A percentile compares a stretch with the other conserved stretches of the same genome.
Evolutionary conservation across 2,113 vertebrate species (phyloP).

Genomic region (Cheirogaleus medius): DNA sequence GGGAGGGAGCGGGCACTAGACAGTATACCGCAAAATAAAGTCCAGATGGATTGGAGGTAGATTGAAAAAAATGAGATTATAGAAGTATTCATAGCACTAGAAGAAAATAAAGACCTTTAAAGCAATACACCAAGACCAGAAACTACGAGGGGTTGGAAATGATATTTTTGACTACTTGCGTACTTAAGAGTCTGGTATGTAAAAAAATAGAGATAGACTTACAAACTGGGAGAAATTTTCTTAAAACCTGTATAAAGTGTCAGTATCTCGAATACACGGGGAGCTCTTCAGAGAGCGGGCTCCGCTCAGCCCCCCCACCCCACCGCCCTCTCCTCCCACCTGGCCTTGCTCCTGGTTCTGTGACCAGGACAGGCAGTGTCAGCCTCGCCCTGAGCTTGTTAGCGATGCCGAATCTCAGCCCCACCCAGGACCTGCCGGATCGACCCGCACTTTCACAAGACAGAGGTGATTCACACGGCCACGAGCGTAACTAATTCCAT

Average conservation of each 20-base stretch:
- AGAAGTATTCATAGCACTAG: not conserved
- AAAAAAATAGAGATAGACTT: not conserved
- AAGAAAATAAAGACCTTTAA: not conserved
- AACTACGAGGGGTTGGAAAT: not conserved
- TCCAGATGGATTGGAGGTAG: not conserved
- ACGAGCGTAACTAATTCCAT: not conserved
- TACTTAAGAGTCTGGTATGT: not conserved
- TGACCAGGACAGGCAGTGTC: not conserved
- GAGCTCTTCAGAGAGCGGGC: not conserved
- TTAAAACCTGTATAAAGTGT: not conserved
- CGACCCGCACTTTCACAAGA: slow-evolving; percentile 37
- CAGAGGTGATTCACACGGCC: not conserved
- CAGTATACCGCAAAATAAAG: not conserved
- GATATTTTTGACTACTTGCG: not conserved
- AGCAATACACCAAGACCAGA: not conserved
- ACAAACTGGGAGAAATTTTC: not conserved
- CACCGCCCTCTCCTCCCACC: accelerated
- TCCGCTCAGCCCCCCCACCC: accelerated
- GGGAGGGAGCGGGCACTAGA: not conserved
- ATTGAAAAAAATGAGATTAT: not conserved
- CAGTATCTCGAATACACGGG: not conserved
- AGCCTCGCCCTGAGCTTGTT: not conserved
- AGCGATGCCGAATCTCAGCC: not conserved
- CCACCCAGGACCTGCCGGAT: slow-evolving; percentile 3
- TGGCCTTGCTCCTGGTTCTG: not conserved